Base-by-base conservation (phyloP, 2,113 vertebrate genomes). In the Castor canadensis region DNA sequence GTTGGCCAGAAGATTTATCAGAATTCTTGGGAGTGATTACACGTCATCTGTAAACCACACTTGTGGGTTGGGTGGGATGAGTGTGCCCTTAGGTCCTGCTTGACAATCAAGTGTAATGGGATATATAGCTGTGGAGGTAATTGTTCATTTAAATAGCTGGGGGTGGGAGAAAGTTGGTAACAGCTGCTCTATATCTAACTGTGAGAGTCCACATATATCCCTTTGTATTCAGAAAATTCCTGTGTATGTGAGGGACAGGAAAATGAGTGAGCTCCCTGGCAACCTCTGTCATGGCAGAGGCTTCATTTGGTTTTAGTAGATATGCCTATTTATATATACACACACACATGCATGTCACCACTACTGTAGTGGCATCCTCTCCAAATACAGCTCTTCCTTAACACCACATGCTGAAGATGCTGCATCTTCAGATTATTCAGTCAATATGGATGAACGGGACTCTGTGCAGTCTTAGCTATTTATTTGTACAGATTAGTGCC, bases 151-250 rank as follows among this genome's bases (percentile, higher is more conserved):
- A 20, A 67, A 32, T 71, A 58, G 22, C 56, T 19, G 43, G 72
- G 35, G 28, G 47, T 30, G 32, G 71, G 85, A 56, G 73, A 56
- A 43, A 56, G 24, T 77, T 80, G 64, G 20, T 40, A 71, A 52
- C 45, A 85, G 43, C 66, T 75, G 22, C 43, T 43, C 5, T 52
- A 7, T 9, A 38, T 26, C 52, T 79, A 38, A 28, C 64, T 26
- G 13, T 62, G 43, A 26, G 87, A 43, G 35, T 73, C n/a, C 72
- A 64, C 0, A 0, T 64, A 8, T 69, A 45, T 30, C 60, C 38
- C 58, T 85, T 64, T 81, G 60, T 58, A 76, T 43, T 86, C 40
- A 58, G 76, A 87, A 84, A 92, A 30, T 76, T 13, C 52, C 66
- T 72, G 2, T 13, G 4, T 49, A 20, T 45, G 5, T 32, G 35